Evolutionary conservation across 2,113 vertebrate species (phyloP), one percentile per base, ranked within the genome.

Genomic region (Catharus fuscescens): DNA sequence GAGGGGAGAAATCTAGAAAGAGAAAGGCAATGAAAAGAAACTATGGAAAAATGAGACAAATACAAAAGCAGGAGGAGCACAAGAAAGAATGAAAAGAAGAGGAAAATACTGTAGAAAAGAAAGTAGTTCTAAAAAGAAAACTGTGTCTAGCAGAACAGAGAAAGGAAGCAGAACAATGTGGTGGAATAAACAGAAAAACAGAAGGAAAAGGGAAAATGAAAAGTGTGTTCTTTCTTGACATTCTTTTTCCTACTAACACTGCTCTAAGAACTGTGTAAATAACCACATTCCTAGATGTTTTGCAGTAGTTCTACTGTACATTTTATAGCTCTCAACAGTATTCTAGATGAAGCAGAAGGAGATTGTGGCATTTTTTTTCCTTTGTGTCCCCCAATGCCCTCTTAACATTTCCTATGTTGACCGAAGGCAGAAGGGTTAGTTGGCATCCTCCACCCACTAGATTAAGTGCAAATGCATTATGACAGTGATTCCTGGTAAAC

Each of bases 391-490:
- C 29, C 18, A 20, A 26, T 44, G 60, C 73, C 87, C 59, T 82
- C 53, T 42, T 79, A 65, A 32, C 45, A 31, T 80, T 80, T 83
- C 47, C 79, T 34, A 3, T 26, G 5, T 76, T 84, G 80, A 62
- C 87, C 93, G 93, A 50, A 81, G 87, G 76, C 85, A 94, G 76
- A 73, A 88, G 59, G 71, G 71, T 86, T 85, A 66, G 74, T 94
- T 94, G 90, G 93, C 88, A 88, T 19, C 18, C 9, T 21, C 72
- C 16, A 3, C 54, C 66, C 56, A 36, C 70, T 76, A 53, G 90
- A 94, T 52, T 81, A 77, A 74, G 25, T 72, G 79, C 45, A 89
- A 93, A 86, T 57, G 18, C 32, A 13, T 93, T 81, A 86, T 94
- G 96, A 85, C 88, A 95, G 40, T 17, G 62, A 85, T 65, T 60